These are phyloP conservation scores for human DNA, from an alignment of 2,113 vertebrate genomes.

Conservation along the genomic window GRCh38 chr14:86787001-86787500, in stretches of 20 bases:
- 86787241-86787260: background rate
- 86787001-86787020: background rate
- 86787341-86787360: background rate
- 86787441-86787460: background rate
- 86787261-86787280: background rate
- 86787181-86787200: background rate
- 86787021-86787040: background rate
- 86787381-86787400: background rate
- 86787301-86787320: background rate
- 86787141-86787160: background rate
- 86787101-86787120: background rate
- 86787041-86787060: background rate
- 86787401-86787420: accelerated
- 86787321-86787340: background rate
- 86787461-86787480: background rate
- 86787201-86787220: background rate
- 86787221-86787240: background rate
- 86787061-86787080: background rate
- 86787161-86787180: background rate
- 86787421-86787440: background rate
- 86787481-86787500: background rate
- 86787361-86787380: background rate
- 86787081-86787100: too few species aligned
- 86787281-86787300: background rate
- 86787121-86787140: background rate